Conservation (phyloP, 2,888 invertebrate genomes). For the Luperina nickerlii region DNA sequence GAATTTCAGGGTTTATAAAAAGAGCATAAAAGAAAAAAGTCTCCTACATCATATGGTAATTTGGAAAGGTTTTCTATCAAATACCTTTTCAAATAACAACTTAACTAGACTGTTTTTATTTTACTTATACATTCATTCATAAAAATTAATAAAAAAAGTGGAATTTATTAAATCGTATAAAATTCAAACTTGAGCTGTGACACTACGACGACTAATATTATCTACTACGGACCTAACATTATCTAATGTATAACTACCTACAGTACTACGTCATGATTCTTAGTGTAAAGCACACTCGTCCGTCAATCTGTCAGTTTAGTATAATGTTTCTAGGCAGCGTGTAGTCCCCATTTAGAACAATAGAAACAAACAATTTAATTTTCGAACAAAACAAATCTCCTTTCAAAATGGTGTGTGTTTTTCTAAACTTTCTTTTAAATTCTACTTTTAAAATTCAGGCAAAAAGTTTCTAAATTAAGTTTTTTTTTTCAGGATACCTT, state of each 20-base stretch:
- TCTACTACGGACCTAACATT: neutral
- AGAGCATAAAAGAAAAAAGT: neutral
- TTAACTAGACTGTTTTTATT: neutral
- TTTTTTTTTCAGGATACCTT: constrained; percentile 58
- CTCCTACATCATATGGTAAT: too few relatives aligned
- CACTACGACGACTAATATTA: neutral
- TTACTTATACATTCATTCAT: neutral
- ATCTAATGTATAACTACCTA: neutral
- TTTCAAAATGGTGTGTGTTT: constrained; percentile 45
- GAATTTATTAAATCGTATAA: neutral
- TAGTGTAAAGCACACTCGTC: neutral
- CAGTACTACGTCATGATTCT: neutral
- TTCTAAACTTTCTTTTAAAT: neutral
- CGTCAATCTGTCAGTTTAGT: constrained; percentile 13
- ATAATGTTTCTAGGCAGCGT: constrained; percentile 9
- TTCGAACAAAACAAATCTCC: neutral
- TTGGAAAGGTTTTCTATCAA: neutral
- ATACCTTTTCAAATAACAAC: neutral
- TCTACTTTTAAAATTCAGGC: neutral
- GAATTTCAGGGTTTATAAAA: neutral
- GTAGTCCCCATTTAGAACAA: constrained; percentile 23
- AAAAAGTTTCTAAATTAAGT: neutral
- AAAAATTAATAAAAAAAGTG: neutral
- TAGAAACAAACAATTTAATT: constrained; percentile 4
- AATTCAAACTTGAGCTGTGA: neutral